Percentiles rank a stretch among this genome's conserved stretches.
Evolutionary conservation across 2,888 invertebrate genomes (phyloP).

Genomic region (Trachelus iudaicus): DNA sequence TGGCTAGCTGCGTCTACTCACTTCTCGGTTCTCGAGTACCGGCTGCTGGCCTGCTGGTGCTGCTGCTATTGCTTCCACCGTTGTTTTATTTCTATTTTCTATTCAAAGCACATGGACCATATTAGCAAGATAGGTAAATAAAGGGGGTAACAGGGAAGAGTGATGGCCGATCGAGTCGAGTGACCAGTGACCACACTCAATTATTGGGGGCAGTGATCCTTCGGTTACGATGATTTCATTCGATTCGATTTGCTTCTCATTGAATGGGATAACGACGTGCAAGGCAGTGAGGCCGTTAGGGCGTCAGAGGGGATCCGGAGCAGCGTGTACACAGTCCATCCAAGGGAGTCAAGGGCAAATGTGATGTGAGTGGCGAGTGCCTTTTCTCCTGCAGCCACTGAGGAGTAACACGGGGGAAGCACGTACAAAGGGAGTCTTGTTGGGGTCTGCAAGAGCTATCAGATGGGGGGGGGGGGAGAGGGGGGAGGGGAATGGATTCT

Average conservation of each 20-base stretch:
- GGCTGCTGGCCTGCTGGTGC: not conserved
- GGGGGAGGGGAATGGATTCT: no score
- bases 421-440: constrained; percentile 32
- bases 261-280: constrained; percentile 32
- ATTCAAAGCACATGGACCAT: constrained; percentile 49
- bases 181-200: constrained; percentile 50
- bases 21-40: constrained; percentile 26
- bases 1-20: constrained; percentile 28
- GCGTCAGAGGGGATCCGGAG: constrained; percentile 1
- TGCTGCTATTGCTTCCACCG: not conserved
- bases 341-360: not conserved
- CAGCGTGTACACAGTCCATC: constrained; percentile 9
- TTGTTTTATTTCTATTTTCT: not conserved
- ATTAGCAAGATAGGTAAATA: constrained; percentile 51
- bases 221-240: not conserved
- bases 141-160: constrained; percentile 30
- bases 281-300: constrained; percentile 15
- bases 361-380: constrained; percentile 29
- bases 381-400: constrained; percentile 41
- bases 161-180: constrained; percentile 35
- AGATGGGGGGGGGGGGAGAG: no score
- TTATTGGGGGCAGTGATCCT: constrained; percentile 42
- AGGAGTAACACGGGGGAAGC: constrained; percentile 28
- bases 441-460: constrained; percentile 2
- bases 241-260: constrained; percentile 40